These are phyloP conservation scores for Athrips mouffetella DNA, from an alignment of 2,888 invertebrate genomes.

Conservation along the genomic window DNA sequence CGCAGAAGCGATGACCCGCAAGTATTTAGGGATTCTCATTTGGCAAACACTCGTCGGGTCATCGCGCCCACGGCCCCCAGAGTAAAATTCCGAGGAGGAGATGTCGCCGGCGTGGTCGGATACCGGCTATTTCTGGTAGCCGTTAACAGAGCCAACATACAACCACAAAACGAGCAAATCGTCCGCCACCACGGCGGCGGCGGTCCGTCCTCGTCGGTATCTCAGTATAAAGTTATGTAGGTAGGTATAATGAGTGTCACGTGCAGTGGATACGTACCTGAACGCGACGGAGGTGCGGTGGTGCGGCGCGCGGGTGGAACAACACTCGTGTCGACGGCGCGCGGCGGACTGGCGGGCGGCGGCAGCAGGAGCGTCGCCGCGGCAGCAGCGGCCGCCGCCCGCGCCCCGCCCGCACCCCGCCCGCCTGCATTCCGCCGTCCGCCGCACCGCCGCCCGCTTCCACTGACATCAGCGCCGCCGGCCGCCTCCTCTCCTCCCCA, in stretches of 20 bases:
- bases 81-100: conserved; percentile 38
- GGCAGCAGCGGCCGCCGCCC: conserved; percentile 60
- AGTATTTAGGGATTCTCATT: conserved; percentile 67
- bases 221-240: conserved; percentile 16
- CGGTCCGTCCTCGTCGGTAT: background rate
- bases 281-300: conserved; percentile 45
- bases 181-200: conserved; percentile 21
- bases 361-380: conserved; percentile 57
- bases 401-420: conserved; percentile 63
- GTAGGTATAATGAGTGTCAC: conserved; percentile 31
- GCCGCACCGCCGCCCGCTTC: conserved; percentile 44
- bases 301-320: conserved; percentile 51
- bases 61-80: conserved; percentile 45
- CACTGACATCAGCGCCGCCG: conserved; percentile 57
- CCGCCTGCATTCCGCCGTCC: conserved; percentile 49
- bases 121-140: conserved; percentile 49
- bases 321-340: conserved; percentile 70
- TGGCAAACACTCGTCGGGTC: conserved; percentile 56
- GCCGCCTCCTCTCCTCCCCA: conserved; percentile 44
- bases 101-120: conserved; percentile 37
- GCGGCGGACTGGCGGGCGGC: conserved; percentile 63
- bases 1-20: conserved; percentile 72
- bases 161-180: conserved; percentile 2
- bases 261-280: conserved; percentile 60
- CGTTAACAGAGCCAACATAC: background rate